Conservation (phyloP, 92 coral and sea anemone genomes). For the Galaxea fascicularis region DNA sequence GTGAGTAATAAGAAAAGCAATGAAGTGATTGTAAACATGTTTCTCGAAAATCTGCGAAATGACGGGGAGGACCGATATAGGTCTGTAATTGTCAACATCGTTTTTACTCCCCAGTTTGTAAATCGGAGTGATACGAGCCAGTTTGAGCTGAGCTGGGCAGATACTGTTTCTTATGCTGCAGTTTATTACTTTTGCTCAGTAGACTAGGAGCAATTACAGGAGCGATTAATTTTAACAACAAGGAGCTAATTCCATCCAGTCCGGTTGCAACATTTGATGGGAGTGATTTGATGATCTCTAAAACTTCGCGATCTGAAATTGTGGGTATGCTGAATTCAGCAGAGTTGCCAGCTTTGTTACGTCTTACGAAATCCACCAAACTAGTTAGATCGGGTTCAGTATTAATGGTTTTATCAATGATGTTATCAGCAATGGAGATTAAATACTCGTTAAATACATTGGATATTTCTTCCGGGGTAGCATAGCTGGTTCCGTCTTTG, state of each 20-base stretch:
- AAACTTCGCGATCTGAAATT: constrained; percentile 41
- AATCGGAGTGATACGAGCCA: no score
- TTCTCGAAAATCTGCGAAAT: no score
- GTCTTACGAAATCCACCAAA: constrained; percentile 43
- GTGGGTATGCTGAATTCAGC: constrained; percentile 56
- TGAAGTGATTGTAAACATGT: no score
- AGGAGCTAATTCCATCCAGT: constrained; percentile 25
- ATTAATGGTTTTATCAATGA: constrained; percentile 31
- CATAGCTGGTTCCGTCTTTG: constrained; percentile 50
- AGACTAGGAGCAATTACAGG: constrained; percentile 48
- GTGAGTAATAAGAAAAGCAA: no score
- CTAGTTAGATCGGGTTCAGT: constrained; percentile 52
- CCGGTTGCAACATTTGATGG: no score
- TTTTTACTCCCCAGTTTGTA: no score
- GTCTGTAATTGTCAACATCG: no score
- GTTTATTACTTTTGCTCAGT: constrained; percentile 55
- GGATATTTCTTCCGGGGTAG: constrained; percentile 53
- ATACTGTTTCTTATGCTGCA: constrained; percentile 53
- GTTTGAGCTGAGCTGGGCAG: constrained; percentile 48
- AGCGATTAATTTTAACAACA: constrained; percentile 46
- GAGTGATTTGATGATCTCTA: constrained; percentile 14
- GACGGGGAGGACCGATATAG: no score
- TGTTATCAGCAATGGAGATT: constrained; percentile 55
- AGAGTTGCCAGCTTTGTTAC: constrained; percentile 39
- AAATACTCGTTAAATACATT: constrained; percentile 55